Conservation (phyloP, 2,797 vertebrate species). For the Tenualosa ilisha region DNA sequence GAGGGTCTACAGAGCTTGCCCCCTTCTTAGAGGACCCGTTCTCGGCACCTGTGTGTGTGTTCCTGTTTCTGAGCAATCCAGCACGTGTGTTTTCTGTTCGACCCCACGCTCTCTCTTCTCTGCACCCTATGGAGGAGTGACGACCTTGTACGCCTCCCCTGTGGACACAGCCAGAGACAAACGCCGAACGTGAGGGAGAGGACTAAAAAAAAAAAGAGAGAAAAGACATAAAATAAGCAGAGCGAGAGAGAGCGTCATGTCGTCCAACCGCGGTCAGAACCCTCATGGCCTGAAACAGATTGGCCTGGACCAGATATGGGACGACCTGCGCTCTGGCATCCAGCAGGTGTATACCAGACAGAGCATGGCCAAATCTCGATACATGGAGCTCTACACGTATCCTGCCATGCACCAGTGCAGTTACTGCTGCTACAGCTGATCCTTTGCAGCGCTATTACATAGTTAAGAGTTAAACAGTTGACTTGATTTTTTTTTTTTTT, state of each 20-base stretch:
- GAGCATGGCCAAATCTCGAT: conserved; percentile 90
- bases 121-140: conserved; percentile 58
- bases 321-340: conserved; percentile 86
- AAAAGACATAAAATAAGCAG: not conserved
- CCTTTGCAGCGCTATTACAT: not conserved
- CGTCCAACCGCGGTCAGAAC: conserved; percentile 85
- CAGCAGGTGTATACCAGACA: conserved; percentile 90
- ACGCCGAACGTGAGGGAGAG: conserved; percentile 2
- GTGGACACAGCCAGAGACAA: not conserved
- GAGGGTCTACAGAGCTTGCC: conserved; percentile 36
- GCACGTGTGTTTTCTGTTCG: not conserved
- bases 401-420: conserved; percentile 58
- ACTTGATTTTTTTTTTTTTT: not conserved
- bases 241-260: conserved; percentile 68
- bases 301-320: conserved; percentile 91
- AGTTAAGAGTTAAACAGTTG: not conserved
- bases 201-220: not conserved
- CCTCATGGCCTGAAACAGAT: conserved; percentile 90
- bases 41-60: not conserved
- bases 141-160: not conserved
- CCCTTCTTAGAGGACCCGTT: conserved; percentile 37
- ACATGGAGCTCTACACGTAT: conserved; percentile 96
- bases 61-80: not conserved
- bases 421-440: not conserved
- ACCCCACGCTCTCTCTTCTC: not conserved